Conservation (phyloP, 2,797 vertebrate species). For the Leptodactylus fallax region DNA sequence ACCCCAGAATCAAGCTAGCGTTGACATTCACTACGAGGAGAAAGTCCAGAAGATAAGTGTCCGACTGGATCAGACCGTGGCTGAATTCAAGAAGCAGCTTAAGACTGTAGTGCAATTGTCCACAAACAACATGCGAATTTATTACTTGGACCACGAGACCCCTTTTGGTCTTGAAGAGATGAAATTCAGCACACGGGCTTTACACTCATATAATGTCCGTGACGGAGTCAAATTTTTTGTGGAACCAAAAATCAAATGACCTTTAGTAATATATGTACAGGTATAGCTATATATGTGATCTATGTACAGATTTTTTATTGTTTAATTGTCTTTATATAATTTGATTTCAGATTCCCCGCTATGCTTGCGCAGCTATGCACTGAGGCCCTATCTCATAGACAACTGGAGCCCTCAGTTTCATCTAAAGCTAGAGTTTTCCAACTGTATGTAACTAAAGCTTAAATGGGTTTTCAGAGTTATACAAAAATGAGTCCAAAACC, state of each 20-base stretch:
- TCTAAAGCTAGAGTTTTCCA: not conserved
- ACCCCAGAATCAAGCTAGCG: slow-evolving; percentile 85
- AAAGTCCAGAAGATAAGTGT: slow-evolving; percentile 87
- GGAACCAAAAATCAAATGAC: slow-evolving; percentile 84
- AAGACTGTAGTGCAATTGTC: slow-evolving; percentile 86
- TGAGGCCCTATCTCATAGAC: not conserved
- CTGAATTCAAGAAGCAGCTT: slow-evolving; percentile 90
- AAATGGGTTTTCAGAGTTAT: too few species aligned
- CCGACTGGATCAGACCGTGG: slow-evolving; percentile 91
- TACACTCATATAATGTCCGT: slow-evolving; percentile 93
- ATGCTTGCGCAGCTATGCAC: slow-evolving; percentile 48
- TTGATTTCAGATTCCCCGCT: slow-evolving; percentile 63
- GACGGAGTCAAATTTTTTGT: slow-evolving; percentile 95
- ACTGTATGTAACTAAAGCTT: not conserved
- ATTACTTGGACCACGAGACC: slow-evolving; percentile 89
- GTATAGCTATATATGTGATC: slow-evolving; percentile 20
- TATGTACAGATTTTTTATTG: slow-evolving; percentile 67
- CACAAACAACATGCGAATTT: slow-evolving; percentile 87
- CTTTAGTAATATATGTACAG: slow-evolving; percentile 58
- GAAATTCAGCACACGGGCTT: slow-evolving; percentile 86
- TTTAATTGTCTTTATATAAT: slow-evolving; percentile 66
- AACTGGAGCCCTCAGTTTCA: not conserved
- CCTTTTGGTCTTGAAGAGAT: slow-evolving; percentile 90
- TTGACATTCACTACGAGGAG: slow-evolving; percentile 90
- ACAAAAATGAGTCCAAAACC: too few species aligned